Evolutionary conservation across 2,113 vertebrate species (phyloP), one percentile per base, ranked within the genome.

Genomic region (Apus apus): DNA sequence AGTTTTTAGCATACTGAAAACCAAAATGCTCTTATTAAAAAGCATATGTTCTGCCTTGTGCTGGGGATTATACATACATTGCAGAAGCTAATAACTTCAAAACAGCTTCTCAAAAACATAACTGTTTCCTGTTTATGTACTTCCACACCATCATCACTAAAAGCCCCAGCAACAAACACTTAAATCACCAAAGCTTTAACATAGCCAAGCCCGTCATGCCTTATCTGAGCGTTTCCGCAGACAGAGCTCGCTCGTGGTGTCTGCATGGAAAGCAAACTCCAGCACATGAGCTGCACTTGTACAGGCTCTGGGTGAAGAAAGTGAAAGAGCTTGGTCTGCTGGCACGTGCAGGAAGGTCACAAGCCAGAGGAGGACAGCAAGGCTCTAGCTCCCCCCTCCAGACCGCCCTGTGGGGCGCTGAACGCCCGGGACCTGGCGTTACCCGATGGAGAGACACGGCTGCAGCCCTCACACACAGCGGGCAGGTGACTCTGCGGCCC

Each of bases 391-490:
- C n/a, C 40, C 61, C 32, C 7, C 61, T 15, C 22, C 56, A 74
- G 22, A 16, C 66, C 80, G n/a, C 57, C 71, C 7, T 16, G 23
- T 8, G 2, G 4, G 7, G 9, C 54, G 67, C 38, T 58, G 20
- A 22, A 10, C 32, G 4, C 23, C 12, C 27, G 6, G 4, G 8
- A 3, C 13, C 25, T 15, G 7, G 17, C 6, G 18, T 1, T 29
- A 2, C 2, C 70, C 6, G 2, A 18, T 1, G 6, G 3, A 7
- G 26, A 20, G 40, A 40, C 0, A 0, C 43, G 38, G 29, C 67
- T 11, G 6, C 15, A 1, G 9, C 0, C 2, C 23, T 27, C 15
- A 7, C 3, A 25, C 14, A 2, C 2, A 51, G 58, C 19, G 8
- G 32, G 46, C 26, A 8, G 29, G 13, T 4, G 34, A 3, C 6